phyloP scores from a whole-genome alignment of 1,140 invertebrate species.

The Hypothenemus hampei region DNA sequence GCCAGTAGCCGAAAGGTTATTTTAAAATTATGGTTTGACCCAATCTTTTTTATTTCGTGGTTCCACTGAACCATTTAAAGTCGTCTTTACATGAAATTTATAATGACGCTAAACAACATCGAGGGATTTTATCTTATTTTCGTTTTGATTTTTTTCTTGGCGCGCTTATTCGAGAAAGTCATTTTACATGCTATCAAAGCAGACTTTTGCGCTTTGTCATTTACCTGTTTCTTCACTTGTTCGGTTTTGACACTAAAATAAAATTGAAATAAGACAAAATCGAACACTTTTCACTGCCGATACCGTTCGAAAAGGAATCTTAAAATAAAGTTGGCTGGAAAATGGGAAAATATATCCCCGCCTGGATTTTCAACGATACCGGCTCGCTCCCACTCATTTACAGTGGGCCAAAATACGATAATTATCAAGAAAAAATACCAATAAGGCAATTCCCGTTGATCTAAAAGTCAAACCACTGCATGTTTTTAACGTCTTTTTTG shows the following conservation, averaged over 20 bases:
- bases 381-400: slow-evolving; percentile 11
- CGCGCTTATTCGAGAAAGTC: neutral
- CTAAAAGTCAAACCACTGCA: too few relatives aligned
- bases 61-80: neutral
- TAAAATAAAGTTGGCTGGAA: slow-evolving; percentile 17
- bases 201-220: neutral
- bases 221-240: neutral
- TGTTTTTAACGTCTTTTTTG: too few relatives aligned
- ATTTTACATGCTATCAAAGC: neutral
- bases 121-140: neutral
- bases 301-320: slow-evolving; percentile 16
- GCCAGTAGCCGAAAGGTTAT: slow-evolving; percentile 23
- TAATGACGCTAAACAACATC: neutral
- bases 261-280: slow-evolving; percentile 8
- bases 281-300: slow-evolving; percentile 17
- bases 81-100: neutral
- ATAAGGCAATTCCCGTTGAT: too few relatives aligned
- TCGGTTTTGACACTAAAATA: neutral
- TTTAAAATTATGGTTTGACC: slow-evolving; percentile 13
- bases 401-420: neutral
- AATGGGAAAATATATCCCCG: slow-evolving; percentile 18
- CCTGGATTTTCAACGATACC: slow-evolving; percentile 2
- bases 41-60: slow-evolving; percentile 9
- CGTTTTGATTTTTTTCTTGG: neutral
- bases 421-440: too few relatives aligned